These are phyloP conservation scores for Borostomias antarcticus DNA, from an alignment of 2,797 vertebrate genomes.

Conservation along the genomic window DNA sequence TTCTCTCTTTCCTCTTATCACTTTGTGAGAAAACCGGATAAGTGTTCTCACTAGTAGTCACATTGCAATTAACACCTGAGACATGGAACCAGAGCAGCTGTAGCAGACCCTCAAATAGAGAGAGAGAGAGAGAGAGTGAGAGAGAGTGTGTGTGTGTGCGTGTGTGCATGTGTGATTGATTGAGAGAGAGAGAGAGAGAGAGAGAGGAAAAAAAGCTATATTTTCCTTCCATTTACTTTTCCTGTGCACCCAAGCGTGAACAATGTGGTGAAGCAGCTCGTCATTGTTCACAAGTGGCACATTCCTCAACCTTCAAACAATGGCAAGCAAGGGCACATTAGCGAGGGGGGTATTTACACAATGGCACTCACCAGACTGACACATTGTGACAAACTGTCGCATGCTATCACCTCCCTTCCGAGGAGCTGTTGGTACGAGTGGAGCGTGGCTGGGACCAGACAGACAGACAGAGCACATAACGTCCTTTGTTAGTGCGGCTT, in stretches of 20 bases:
- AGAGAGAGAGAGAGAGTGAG: no score
- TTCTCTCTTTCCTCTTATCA: conserved; percentile 28
- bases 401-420: conserved; percentile 42
- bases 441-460: conserved; percentile 35
- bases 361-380: conserved; percentile 49
- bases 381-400: conserved; percentile 65
- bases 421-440: conserved; percentile 42
- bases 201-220: no score
- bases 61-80: conserved; percentile 63
- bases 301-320: conserved; percentile 39
- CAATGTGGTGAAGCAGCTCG: conserved; percentile 27
- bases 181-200: no score
- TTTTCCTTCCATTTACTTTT: conserved; percentile 22
- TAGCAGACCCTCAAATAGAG: conserved; percentile 43
- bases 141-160: no score
- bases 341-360: conserved; percentile 57
- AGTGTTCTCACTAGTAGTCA: conserved; percentile 56
- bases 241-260: conserved; percentile 15
- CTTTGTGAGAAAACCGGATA: conserved; percentile 41
- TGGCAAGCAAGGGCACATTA: conserved; percentile 56
- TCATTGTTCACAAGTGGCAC: conserved; percentile 52
- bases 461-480: conserved; percentile 6
- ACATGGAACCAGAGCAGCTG: conserved; percentile 50
- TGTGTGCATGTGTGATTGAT: no score
- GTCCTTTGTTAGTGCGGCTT: not conserved